phyloP scores from a whole-genome alignment of 2,888 invertebrate genomes.

The Cataglyphis altisquamis region DNA sequence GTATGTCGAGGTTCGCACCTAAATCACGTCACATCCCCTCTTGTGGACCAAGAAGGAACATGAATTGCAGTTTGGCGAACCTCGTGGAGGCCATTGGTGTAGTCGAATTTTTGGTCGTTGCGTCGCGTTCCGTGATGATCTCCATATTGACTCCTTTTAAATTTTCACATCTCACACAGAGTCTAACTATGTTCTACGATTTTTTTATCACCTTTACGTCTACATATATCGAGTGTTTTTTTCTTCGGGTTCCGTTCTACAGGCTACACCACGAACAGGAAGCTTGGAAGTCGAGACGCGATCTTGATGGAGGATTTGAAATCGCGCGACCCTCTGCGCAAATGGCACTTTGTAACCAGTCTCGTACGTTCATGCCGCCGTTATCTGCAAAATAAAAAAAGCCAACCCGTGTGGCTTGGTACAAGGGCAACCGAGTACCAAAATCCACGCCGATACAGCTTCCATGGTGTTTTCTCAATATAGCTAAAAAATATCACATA shows the following conservation, averaged over 20 bases:
- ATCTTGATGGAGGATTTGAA: conserved; percentile 64
- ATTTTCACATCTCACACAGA: conserved; percentile 45
- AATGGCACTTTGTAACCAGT: conserved; percentile 76
- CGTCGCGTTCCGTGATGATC: conserved; percentile 56
- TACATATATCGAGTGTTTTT: conserved; percentile 45
- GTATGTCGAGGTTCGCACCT: conserved; percentile 48
- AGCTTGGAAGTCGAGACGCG: conserved; percentile 60
- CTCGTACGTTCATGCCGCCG: conserved; percentile 78
- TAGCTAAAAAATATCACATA: conserved; percentile 12
- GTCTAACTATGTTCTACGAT: conserved; percentile 39
- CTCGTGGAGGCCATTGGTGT: conserved; percentile 62
- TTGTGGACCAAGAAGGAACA: conserved; percentile 77
- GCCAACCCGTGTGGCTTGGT: conserved; percentile 70
- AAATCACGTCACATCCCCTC: conserved; percentile 72
- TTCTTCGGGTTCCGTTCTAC: conserved; percentile 37
- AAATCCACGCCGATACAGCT: conserved; percentile 74
- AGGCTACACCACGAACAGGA: conserved; percentile 65
- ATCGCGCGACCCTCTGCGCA: conserved; percentile 75
- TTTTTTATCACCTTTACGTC: conserved; percentile 40
- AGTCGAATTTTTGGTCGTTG: conserved; percentile 47
- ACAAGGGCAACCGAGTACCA: conserved; percentile 58
- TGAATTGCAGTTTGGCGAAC: conserved; percentile 71
- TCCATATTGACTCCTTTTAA: conserved; percentile 62
- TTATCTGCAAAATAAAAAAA: conserved; percentile 82
- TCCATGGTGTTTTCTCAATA: conserved; percentile 71